These are phyloP conservation scores for Heteronetta atricapilla DNA, from an alignment of 2,113 vertebrate genomes.

Conservation along the genomic window DNA sequence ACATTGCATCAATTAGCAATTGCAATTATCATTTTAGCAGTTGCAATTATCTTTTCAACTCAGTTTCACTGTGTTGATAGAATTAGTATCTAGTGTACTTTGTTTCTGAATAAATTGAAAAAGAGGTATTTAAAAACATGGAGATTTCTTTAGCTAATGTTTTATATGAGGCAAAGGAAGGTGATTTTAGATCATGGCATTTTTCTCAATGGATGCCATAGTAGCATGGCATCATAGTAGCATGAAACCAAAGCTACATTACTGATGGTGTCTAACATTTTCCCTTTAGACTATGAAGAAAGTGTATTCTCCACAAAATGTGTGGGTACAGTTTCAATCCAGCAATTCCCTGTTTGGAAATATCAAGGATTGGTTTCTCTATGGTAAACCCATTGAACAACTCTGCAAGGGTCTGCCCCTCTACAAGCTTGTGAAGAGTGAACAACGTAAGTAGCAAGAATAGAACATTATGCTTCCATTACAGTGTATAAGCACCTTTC, in stretches of 20 bases:
- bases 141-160: neutral
- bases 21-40: too few relatives aligned
- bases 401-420: slow-evolving; percentile 74
- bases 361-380: slow-evolving; percentile 45
- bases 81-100: neutral
- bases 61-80: neutral
- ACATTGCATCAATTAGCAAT: neutral
- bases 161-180: neutral
- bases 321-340: slow-evolving; percentile 67
- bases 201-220: neutral
- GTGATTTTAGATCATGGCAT: neutral
- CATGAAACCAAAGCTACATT: neutral
- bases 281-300: slow-evolving; percentile 49
- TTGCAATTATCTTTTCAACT: neutral
- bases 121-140: neutral
- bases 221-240: neutral
- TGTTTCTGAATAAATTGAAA: neutral
- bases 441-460: slow-evolving; percentile 59
- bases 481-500: neutral
- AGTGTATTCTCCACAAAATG: slow-evolving; percentile 29
- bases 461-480: neutral
- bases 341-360: neutral
- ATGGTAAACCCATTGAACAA: slow-evolving; percentile 55
- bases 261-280: neutral
- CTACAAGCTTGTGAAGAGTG: slow-evolving; percentile 37